Percentiles rank a stretch among this genome's conserved stretches.
These are phyloP conservation scores for Saturnia japonica DNA, from an alignment of 2,888 invertebrate species.

Conservation along the genomic window DNA sequence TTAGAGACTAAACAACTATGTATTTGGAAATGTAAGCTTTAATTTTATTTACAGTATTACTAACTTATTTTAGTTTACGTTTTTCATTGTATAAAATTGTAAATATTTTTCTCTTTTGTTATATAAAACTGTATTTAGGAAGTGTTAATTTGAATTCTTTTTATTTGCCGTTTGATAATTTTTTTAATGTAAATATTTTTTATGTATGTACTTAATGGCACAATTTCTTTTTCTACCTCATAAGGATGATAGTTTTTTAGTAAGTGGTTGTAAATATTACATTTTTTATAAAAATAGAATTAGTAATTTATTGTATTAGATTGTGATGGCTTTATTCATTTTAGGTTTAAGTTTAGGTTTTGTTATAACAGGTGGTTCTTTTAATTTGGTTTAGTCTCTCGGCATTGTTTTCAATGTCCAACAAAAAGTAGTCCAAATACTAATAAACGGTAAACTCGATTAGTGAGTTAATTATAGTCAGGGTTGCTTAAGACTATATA, in stretches of 20 bases:
- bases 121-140: slow-evolving; percentile 34
- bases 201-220: slow-evolving; percentile 47
- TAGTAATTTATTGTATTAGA: slow-evolving; percentile 76
- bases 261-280: slow-evolving; percentile 51
- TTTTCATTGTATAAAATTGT: slow-evolving; percentile 69
- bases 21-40: slow-evolving; percentile 57
- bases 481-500: too few species aligned
- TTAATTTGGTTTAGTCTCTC: neutral
- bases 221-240: slow-evolving; percentile 78
- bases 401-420: neutral
- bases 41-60: slow-evolving; percentile 80
- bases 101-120: slow-evolving; percentile 60
- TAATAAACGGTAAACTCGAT: too few species aligned
- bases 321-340: slow-evolving; percentile 65
- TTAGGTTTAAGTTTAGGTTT: slow-evolving; percentile 29
- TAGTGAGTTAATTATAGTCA: too few species aligned
- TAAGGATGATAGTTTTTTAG: slow-evolving; percentile 50
- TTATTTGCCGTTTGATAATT: slow-evolving; percentile 28
- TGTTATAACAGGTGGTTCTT: neutral
- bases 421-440: too few species aligned
- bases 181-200: slow-evolving; percentile 40
- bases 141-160: slow-evolving; percentile 35
- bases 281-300: slow-evolving; percentile 36
- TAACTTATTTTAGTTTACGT: slow-evolving; percentile 72
- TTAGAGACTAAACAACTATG: neutral